Percentiles rank a stretch among this genome's conserved stretches.
These are phyloP conservation scores for Micrasema longulum DNA, from an alignment of 1,140 invertebrate genomes.

Conservation along the genomic window DNA sequence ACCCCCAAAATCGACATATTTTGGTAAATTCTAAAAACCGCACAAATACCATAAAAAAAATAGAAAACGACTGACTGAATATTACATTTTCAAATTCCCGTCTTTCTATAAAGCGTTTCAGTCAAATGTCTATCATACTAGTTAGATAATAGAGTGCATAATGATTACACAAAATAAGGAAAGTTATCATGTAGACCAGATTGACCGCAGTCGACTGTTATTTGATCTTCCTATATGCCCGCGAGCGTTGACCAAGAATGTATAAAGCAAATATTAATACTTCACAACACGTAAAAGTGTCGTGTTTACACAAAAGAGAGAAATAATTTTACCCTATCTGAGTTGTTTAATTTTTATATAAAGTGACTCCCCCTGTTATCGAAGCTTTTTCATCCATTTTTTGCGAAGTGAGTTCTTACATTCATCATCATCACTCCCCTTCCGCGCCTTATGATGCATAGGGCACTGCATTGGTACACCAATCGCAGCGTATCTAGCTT, in stretches of 20 bases:
- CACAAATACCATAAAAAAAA: too few relatives aligned
- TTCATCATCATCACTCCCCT: too few relatives aligned
- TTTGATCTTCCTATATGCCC: conserved; percentile 53
- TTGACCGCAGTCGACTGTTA: conserved; percentile 45
- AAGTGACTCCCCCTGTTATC: background rate
- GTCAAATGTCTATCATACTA: background rate
- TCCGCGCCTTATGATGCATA: too few relatives aligned
- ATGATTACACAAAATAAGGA: background rate
- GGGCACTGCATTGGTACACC: too few relatives aligned
- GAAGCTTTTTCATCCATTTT: too few relatives aligned
- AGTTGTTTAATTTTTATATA: conserved; percentile 53
- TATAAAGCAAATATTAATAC: conserved; percentile 54
- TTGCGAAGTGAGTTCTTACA: too few relatives aligned
- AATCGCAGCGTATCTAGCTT: too few relatives aligned
- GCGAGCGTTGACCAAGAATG: conserved; percentile 52
- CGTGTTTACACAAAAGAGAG: conserved; percentile 53
- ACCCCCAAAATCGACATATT: too few relatives aligned
- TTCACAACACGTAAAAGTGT: conserved; percentile 53
- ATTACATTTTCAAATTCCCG: too few relatives aligned
- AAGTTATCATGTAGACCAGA: conserved; percentile 27
- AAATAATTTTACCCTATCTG: conserved; percentile 51
- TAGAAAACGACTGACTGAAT: too few relatives aligned
- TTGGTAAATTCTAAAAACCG: too few relatives aligned
- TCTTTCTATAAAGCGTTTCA: too few relatives aligned
- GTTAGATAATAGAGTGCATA: background rate